phyloP scores from a whole-genome alignment of 2,888 invertebrate species.

The Thalpophila matura region DNA sequence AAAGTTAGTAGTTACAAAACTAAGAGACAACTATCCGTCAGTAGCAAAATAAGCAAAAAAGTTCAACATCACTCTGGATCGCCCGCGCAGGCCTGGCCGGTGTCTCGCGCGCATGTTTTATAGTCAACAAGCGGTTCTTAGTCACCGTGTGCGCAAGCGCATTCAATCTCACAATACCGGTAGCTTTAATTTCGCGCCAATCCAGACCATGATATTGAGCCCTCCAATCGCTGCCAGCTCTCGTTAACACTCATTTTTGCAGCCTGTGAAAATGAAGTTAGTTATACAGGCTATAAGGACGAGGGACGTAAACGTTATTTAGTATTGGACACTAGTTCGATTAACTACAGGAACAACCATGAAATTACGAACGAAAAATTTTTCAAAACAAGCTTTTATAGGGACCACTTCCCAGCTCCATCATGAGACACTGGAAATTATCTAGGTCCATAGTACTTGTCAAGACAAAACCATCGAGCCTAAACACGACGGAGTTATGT shows the following conservation, averaged over 20 bases:
- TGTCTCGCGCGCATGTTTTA: constrained; percentile 27
- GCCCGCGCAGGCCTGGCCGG: constrained; percentile 3
- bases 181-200: constrained; percentile 68
- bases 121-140: constrained; percentile 27
- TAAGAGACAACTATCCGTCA: too few species aligned
- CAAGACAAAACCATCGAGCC: too few species aligned
- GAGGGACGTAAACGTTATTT: too few species aligned
- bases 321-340: too few species aligned
- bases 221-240: constrained; percentile 36
- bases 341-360: too few species aligned
- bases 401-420: too few species aligned
- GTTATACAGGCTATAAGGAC: too few species aligned
- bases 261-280: constrained; percentile 3
- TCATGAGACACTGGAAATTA: too few species aligned
- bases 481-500: too few species aligned
- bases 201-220: constrained; percentile 48
- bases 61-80: not conserved
- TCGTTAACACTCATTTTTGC: constrained; percentile 21
- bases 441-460: too few species aligned
- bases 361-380: too few species aligned
- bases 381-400: too few species aligned
- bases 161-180: constrained; percentile 59
- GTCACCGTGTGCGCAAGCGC: constrained; percentile 37
- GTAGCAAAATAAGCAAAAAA: constrained; percentile 24
- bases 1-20: not conserved